Evolutionary conservation across 2,888 invertebrate species (phyloP).

Genomic region (Calameuta idolon): DNA sequence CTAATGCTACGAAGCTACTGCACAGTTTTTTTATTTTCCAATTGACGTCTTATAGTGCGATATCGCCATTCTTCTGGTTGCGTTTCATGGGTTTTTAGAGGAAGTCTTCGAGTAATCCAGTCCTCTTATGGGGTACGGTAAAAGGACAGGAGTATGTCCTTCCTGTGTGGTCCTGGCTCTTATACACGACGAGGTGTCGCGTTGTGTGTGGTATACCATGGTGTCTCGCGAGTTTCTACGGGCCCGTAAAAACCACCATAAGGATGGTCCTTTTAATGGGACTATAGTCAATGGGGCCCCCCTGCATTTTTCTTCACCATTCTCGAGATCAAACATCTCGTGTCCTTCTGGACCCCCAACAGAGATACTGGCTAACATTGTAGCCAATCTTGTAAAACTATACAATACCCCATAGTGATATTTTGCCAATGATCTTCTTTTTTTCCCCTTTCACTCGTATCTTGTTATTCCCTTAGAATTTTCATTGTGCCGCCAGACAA

Average conservation of each 20-base stretch:
- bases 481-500: neutral
- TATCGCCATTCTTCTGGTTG: neutral
- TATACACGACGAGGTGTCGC: slow-evolving; percentile 63
- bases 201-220: slow-evolving; percentile 63
- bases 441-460: neutral
- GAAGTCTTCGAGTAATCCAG: neutral
- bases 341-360: neutral
- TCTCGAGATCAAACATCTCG: neutral
- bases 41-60: neutral
- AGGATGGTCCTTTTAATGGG: neutral
- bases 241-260: slow-evolving; percentile 13
- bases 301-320: neutral
- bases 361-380: neutral
- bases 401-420: neutral
- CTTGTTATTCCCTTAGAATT: neutral
- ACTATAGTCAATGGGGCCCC: neutral
- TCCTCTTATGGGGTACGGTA: neutral
- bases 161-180: slow-evolving; percentile 62
- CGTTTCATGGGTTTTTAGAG: neutral
- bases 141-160: slow-evolving; percentile 35
- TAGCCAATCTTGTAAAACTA: neutral
- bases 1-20: neutral
- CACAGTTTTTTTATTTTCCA: neutral
- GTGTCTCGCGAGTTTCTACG: slow-evolving; percentile 3
- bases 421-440: neutral